These are phyloP conservation scores for Lasiommata megera DNA, from an alignment of 2,888 invertebrate species.

Conservation along the genomic window DNA sequence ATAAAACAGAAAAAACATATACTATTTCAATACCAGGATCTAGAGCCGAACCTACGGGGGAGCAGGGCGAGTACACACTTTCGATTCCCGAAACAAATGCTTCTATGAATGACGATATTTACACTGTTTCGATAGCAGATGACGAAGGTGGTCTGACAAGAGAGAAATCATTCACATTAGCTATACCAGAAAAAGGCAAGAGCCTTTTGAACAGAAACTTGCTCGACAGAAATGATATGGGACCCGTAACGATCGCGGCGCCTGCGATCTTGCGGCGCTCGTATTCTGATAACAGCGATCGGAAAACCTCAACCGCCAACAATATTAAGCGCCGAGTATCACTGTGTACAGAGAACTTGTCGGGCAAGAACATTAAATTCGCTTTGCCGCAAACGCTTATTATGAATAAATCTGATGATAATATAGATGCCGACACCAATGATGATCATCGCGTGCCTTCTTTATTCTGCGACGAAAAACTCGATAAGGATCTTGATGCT, in stretches of 20 bases:
- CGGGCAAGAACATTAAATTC: constrained; percentile 50
- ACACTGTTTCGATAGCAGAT: constrained; percentile 76
- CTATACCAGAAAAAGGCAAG: constrained; percentile 74
- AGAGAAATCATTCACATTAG: constrained; percentile 68
- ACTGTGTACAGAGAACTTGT: constrained; percentile 61
- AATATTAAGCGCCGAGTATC: constrained; percentile 71
- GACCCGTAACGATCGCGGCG: constrained; percentile 58
- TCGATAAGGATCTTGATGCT: constrained; percentile 69
- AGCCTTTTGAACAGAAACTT: constrained; percentile 65
- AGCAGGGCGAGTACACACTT: constrained; percentile 73
- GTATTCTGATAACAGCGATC: constrained; percentile 72
- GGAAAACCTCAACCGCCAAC: constrained; percentile 56
- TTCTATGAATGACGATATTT: constrained; percentile 77
- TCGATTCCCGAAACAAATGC: constrained; percentile 78
- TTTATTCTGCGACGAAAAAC: constrained; percentile 74
- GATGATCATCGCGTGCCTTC: constrained; percentile 75
- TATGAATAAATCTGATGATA: constrained; percentile 42
- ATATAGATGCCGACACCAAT: constrained; percentile 49
- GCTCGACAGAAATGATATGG: constrained; percentile 57
- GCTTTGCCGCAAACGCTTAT: constrained; percentile 40
- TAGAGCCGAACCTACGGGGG: constrained; percentile 74
- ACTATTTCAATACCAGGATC: constrained; percentile 70
- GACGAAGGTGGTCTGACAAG: constrained; percentile 64
- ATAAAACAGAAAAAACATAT: constrained; percentile 60
- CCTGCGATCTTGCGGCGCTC: constrained; percentile 75